These are phyloP conservation scores for Leptopilina myrica DNA, from an alignment of 2,888 invertebrate genomes.

Conservation along the genomic window DNA sequence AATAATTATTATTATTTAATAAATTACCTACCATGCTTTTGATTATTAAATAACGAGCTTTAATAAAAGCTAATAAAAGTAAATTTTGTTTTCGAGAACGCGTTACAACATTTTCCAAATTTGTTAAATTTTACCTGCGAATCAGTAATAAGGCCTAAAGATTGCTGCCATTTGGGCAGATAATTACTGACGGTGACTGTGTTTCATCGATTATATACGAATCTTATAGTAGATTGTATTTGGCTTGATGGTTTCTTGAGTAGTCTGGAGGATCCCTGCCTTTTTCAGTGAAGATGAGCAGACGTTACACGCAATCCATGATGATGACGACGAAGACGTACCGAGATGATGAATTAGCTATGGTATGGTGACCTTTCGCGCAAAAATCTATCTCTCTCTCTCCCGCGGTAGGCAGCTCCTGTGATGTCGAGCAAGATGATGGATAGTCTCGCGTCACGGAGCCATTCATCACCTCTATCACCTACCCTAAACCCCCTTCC, in stretches of 20 bases:
- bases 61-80: too few species aligned
- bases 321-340: slow-evolving; percentile 42
- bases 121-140: too few species aligned
- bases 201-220: not conserved
- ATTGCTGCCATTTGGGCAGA: not conserved
- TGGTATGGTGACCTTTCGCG: slow-evolving; percentile 72
- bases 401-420: slow-evolving; percentile 69
- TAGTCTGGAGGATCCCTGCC: not conserved
- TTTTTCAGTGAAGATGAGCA: slow-evolving; percentile 3
- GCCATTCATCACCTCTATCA: slow-evolving; percentile 77
- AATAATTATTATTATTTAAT: too few species aligned
- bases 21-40: too few species aligned
- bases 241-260: slow-evolving; percentile 16
- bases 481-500: slow-evolving; percentile 66
- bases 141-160: too few species aligned
- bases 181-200: not conserved
- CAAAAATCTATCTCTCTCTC: slow-evolving; percentile 71
- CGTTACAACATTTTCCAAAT: too few species aligned
- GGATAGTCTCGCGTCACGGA: slow-evolving; percentile 74
- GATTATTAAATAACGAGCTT: too few species aligned
- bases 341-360: slow-evolving; percentile 73
- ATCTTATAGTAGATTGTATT: not conserved
- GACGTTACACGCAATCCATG: not conserved
- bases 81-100: too few species aligned
- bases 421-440: slow-evolving; percentile 73